These are phyloP conservation scores for Sipha flava DNA, from an alignment of 1,140 invertebrate genomes.

Conservation along the genomic window DNA sequence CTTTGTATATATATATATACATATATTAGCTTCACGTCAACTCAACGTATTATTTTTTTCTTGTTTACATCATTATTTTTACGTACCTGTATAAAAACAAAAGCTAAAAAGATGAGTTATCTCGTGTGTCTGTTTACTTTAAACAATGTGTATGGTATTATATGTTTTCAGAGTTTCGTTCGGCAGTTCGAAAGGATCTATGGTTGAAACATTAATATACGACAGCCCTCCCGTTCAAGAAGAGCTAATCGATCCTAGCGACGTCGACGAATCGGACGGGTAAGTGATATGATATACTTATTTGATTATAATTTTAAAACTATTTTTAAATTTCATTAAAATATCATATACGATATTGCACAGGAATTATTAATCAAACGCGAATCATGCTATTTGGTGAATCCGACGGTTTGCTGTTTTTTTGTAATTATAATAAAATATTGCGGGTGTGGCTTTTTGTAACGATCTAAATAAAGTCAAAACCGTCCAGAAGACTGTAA, in stretches of 20 bases:
- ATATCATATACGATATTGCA: background rate
- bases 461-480: background rate
- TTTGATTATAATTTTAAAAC: background rate
- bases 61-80: background rate
- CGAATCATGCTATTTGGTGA: background rate
- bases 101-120: background rate
- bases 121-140: background rate
- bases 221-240: slow-evolving; percentile 63
- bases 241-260: slow-evolving; percentile 49
- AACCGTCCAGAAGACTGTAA: background rate
- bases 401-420: background rate
- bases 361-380: background rate
- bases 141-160: background rate
- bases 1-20: no score
- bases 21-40: background rate
- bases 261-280: slow-evolving; percentile 46
- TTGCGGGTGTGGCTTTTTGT: background rate
- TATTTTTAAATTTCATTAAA: no score
- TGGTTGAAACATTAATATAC: slow-evolving; percentile 85
- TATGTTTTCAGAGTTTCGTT: slow-evolving; percentile 69
- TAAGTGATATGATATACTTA: slow-evolving; percentile 49
- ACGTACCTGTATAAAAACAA: background rate
- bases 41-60: background rate
- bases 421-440: background rate
- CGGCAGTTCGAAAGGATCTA: slow-evolving; percentile 86